Base-by-base conservation (phyloP, 2,113 vertebrate species). In the Ciconia stormi region DNA sequence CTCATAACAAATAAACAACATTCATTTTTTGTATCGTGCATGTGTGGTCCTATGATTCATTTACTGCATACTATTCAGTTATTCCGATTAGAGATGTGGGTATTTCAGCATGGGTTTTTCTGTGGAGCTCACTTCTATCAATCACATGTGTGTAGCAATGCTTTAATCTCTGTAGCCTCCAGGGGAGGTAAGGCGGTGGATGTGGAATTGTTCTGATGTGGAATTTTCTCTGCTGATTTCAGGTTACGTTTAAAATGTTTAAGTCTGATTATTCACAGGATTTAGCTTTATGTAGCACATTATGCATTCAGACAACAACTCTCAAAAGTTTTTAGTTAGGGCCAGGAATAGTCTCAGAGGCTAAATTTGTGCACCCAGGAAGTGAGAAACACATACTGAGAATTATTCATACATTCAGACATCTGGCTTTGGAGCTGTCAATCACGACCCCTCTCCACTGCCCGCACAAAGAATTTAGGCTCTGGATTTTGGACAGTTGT, bases 311-410 rank as follows among this genome's bases (percentile, higher is more conserved):
- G 53, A 80, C 8, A 93, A 65, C 55, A 95, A 61, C 30, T 63
- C 62, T 80, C 10, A 56, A 58, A 88, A 86, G 5, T 81, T 93
- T 94, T 93, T 25, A 52, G 4, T 9, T 92, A 69, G 18, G 86
- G 19, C 50, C 65, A 89, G 56, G 59, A 95, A 84, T 89, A 96
- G 67, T 34, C 23, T 89, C 50, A 63, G 72, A 92, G 56, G 59
- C 76, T 97, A 94, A 91, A 93, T 94, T 82, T 96, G 94, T 93
- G n/a, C 83, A 72, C 44, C 32, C 76, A 93, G 82, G 83, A 96
- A 95, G 61, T 77, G 72, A 90, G 63, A 93, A 94, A 53, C 7
- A 49, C 58, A 66, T 85, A 58, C 20, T 0, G 1, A 81, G 27
- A 93, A 91, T 89, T 96, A 81, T 91, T 96, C 46, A 89, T 53